These are phyloP conservation scores for Masticophis lateralis DNA, from an alignment of 2,797 vertebrate species.

Conservation along the genomic window DNA sequence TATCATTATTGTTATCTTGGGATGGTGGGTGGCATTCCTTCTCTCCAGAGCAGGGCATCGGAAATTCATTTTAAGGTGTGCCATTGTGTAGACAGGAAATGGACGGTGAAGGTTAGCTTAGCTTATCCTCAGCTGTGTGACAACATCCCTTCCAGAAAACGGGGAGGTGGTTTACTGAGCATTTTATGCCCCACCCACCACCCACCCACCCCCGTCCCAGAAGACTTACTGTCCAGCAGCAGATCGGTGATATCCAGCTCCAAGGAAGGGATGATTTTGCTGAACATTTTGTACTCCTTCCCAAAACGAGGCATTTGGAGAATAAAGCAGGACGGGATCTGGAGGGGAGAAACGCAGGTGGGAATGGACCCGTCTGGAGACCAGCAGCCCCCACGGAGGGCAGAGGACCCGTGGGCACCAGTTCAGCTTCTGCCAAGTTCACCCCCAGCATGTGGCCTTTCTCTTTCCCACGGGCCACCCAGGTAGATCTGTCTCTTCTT, in stretches of 20 bases:
- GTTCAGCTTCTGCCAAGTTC: not conserved
- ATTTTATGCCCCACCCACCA: not conserved
- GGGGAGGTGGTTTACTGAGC: accelerated
- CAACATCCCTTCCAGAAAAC: not conserved
- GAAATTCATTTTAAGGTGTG: not conserved
- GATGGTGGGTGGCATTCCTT: no score
- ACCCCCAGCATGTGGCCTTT: not conserved
- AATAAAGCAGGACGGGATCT: slow-evolving; percentile 89
- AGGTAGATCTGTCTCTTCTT: not conserved
- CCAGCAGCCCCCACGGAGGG: not conserved
- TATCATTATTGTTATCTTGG: not conserved
- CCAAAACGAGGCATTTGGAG: slow-evolving; percentile 92
- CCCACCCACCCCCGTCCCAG: accelerated
- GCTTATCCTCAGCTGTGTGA: not conserved
- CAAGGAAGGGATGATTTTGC: slow-evolving; percentile 86
- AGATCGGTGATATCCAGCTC: slow-evolving; percentile 87
- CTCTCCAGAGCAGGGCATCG: not conserved
- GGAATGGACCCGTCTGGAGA: not conserved
- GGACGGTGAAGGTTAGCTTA: not conserved
- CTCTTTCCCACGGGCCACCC: no score
- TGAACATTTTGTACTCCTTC: slow-evolving; percentile 93
- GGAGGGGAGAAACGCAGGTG: not conserved
- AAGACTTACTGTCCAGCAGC: slow-evolving; percentile 77
- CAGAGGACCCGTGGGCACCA: accelerated
- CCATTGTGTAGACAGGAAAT: not conserved